phyloP scores from a whole-genome alignment of 2,797 vertebrate genomes.

The Choloepus didactylus region DNA sequence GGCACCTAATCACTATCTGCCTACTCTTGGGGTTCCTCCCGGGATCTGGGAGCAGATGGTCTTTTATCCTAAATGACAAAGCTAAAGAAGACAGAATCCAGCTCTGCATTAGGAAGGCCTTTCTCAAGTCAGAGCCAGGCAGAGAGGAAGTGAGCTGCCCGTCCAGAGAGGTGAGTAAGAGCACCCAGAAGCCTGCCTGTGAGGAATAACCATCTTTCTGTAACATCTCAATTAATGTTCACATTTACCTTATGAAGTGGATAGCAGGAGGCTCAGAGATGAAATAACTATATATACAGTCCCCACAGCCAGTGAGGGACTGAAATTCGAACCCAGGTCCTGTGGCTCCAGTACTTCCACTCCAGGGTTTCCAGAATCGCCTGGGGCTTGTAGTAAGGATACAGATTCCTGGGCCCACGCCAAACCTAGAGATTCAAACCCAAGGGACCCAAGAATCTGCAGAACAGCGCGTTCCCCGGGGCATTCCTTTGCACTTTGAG shows the following conservation, averaged over 20 bases:
- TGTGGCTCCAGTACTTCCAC: background rate
- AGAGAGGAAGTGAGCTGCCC: background rate
- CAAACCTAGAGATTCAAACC: background rate
- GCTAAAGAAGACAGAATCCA: background rate
- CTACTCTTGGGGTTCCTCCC: background rate
- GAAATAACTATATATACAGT: background rate
- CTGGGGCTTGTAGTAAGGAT: background rate
- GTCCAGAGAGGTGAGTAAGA: fast-evolving
- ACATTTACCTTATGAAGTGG: background rate
- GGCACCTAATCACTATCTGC: background rate
- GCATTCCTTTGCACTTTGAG: background rate
- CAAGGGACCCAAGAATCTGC: background rate
- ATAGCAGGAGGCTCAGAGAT: background rate
- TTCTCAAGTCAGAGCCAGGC: background rate
- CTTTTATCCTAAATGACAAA: background rate
- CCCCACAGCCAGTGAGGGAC: background rate
- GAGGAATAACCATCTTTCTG: fast-evolving
- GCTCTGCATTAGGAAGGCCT: background rate
- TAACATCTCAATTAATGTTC: background rate
- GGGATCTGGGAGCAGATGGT: background rate
- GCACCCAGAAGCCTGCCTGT: background rate
- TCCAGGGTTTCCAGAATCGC: background rate
- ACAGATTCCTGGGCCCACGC: background rate
- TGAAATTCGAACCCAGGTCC: background rate
- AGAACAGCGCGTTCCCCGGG: background rate